Percentiles rank a stretch among this genome's conserved stretches.
Conservation (phyloP, 1,140 invertebrate species). For the Cydia splendana region DNA sequence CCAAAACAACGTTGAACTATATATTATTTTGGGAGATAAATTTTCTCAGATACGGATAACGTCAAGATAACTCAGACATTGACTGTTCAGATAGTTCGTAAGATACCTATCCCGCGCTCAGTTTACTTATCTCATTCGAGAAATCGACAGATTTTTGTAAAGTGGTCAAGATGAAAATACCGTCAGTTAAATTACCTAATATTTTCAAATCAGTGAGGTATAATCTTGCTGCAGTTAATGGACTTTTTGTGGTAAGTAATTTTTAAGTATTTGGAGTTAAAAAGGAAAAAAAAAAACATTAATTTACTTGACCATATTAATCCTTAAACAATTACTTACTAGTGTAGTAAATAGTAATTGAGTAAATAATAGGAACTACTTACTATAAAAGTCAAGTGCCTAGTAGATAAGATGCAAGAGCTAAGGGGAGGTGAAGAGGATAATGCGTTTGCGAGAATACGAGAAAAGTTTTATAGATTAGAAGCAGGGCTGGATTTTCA, state of each 20-base stretch:
- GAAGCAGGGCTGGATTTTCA: no score
- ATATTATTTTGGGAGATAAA: slow-evolving; percentile 28
- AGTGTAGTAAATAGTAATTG: background rate
- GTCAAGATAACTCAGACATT: slow-evolving; percentile 74
- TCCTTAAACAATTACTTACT: no score
- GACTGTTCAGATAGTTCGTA: slow-evolving; percentile 57
- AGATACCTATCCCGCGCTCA: slow-evolving; percentile 53
- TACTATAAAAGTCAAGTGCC: no score
- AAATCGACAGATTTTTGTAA: slow-evolving; percentile 25
- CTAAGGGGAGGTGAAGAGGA: no score
- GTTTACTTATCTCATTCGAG: slow-evolving; percentile 48
- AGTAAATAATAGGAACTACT: no score
- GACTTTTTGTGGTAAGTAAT: slow-evolving; percentile 63
- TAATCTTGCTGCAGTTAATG: slow-evolving; percentile 58
- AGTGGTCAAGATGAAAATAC: slow-evolving; percentile 30
- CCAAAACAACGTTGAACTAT: slow-evolving; percentile 23
- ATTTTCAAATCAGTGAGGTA: slow-evolving; percentile 68
- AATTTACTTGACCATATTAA: no score
- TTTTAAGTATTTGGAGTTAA: background rate
- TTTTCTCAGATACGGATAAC: slow-evolving; percentile 39
- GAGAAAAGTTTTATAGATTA: no score
- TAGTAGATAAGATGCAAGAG: no score
- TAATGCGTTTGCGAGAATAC: no score
- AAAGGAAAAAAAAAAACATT: no score
- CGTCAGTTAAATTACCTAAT: slow-evolving; percentile 56